Conservation (phyloP, 2,888 invertebrate species). For the Leptothorax acervorum region DNA sequence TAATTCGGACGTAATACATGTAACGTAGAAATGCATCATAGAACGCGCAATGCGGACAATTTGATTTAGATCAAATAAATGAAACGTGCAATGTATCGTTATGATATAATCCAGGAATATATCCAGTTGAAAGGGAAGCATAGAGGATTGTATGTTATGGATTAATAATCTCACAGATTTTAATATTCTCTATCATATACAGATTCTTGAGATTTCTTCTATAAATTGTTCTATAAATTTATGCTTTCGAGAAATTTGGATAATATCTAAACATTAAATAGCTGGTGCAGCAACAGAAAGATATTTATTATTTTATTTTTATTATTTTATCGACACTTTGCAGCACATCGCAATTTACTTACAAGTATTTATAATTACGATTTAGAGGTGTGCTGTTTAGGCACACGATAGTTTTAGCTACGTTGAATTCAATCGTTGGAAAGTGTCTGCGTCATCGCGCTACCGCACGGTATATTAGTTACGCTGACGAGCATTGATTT, state of each 20-base stretch:
- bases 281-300: background rate
- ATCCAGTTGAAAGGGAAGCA: background rate
- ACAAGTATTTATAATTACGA: background rate
- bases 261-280: background rate
- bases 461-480: conserved; percentile 48
- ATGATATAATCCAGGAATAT: background rate
- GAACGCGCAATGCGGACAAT: background rate
- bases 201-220: background rate
- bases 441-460: conserved; percentile 29
- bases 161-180: conserved; percentile 1
- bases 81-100: background rate
- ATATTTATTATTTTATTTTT: background rate
- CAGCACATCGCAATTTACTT: background rate
- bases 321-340: background rate
- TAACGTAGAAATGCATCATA: background rate
- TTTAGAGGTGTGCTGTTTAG: background rate
- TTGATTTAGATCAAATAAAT: conserved; percentile 9
- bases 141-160: background rate
- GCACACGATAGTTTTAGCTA: background rate
- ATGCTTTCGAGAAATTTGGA: background rate
- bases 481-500: conserved; percentile 64
- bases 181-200: background rate
- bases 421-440: conserved; percentile 23
- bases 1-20: conserved; percentile 15
- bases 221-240: background rate